phyloP scores from a whole-genome alignment of 2,888 invertebrate genomes.

The Chloromyia formosa region DNA sequence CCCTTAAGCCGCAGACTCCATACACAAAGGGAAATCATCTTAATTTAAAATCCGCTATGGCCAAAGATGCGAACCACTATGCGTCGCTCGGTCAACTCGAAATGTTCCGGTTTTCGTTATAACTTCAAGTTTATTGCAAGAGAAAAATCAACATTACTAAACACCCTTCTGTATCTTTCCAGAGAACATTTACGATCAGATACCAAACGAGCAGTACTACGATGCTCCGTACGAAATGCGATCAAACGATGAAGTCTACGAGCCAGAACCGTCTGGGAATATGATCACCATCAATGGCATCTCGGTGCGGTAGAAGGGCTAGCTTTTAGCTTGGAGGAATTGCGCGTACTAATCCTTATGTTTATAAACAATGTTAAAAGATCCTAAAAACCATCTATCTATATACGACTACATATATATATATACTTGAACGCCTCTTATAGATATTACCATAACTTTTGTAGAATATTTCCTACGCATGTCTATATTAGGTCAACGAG shows the following conservation, averaged over 20 bases:
- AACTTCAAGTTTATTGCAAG: too few species aligned
- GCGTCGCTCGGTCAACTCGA: too few species aligned
- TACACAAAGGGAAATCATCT: too few species aligned
- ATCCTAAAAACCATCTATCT: constrained; percentile 19
- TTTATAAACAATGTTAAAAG: background rate
- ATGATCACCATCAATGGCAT: constrained; percentile 90
- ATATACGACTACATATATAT: background rate
- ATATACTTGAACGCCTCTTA: background rate
- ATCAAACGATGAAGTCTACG: constrained; percentile 68
- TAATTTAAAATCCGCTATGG: too few species aligned
- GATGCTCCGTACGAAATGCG: constrained; percentile 78
- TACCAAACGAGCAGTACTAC: constrained; percentile 76
- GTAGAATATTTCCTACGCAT: constrained; percentile 26
- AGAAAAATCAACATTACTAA: too few species aligned
- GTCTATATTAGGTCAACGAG: too few species aligned
- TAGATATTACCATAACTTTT: constrained; percentile 32
- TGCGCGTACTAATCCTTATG: background rate
- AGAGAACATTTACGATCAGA: constrained; percentile 70
- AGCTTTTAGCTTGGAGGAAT: background rate
- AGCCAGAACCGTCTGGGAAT: constrained; percentile 64
- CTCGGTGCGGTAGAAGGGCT: constrained; percentile 72
- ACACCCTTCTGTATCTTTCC: constrained; percentile 33
- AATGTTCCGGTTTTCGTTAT: too few species aligned
- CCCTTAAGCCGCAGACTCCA: too few species aligned
- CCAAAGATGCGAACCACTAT: too few species aligned